A percentile compares a stretch with the other conserved stretches of the same genome.
phyloP scores from a whole-genome alignment of 92 coral and sea anemone species.

The Palythoa grandis region DNA sequence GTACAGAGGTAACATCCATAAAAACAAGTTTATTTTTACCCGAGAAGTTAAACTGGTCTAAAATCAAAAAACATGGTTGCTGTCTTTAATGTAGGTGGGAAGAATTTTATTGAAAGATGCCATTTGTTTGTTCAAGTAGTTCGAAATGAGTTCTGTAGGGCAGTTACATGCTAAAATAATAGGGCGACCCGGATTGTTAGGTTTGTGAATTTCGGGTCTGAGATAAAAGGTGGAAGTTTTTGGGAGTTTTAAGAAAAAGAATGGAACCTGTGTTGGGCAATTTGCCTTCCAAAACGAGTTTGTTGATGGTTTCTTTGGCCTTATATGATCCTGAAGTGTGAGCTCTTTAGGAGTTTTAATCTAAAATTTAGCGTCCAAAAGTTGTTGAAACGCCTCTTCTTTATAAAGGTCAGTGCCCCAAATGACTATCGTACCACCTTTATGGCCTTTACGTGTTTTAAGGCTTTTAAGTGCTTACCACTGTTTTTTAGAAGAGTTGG shows the following conservation, averaged over 20 bases:
- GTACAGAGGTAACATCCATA: not conserved
- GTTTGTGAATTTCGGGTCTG: slow-evolving; percentile 53
- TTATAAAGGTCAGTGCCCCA: not conserved
- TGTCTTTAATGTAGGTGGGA: not conserved
- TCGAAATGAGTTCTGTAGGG: slow-evolving; percentile 59
- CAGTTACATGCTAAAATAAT: slow-evolving; percentile 52
- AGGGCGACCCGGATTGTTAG: slow-evolving; percentile 62
- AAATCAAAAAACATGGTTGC: slow-evolving; percentile 50
- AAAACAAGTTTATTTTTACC: slow-evolving; percentile 54
- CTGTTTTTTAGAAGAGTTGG: too few relatives aligned
- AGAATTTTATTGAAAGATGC: slow-evolving; percentile 53
- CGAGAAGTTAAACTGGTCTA: slow-evolving; percentile 43
- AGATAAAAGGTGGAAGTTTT: slow-evolving; percentile 47
- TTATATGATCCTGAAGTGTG: slow-evolving; percentile 30
- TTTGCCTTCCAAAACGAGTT: not conserved
- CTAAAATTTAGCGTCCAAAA: slow-evolving; percentile 7
- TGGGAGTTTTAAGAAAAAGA: slow-evolving; percentile 52
- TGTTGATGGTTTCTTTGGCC: slow-evolving; percentile 54
- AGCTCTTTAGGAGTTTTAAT: not conserved
- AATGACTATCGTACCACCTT: too few relatives aligned
- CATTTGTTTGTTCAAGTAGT: slow-evolving; percentile 40
- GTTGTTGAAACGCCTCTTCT: slow-evolving; percentile 5
- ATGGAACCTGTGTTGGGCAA: not conserved
- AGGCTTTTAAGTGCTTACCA: too few relatives aligned
- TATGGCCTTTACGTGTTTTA: not conserved